These are phyloP conservation scores for Diploscapter pachys DNA, from an alignment of 1,140 invertebrate species.

Conservation along the genomic window DNA sequence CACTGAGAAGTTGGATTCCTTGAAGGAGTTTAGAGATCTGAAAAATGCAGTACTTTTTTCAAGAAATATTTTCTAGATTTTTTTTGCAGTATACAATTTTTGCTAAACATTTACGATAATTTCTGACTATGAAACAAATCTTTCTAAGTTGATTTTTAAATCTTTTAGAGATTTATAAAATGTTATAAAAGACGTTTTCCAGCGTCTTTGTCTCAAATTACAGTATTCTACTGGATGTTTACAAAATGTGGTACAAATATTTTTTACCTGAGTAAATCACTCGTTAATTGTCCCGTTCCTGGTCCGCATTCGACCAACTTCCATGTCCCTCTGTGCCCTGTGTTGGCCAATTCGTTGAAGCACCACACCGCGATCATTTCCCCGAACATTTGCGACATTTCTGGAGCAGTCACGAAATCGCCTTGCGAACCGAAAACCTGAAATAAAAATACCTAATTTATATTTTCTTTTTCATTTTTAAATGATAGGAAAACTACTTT, in stretches of 20 bases:
- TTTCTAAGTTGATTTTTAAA: too few relatives aligned
- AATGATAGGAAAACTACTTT: neutral
- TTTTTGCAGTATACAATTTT: too few relatives aligned
- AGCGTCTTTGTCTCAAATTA: too few relatives aligned
- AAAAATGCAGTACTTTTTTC: too few relatives aligned
- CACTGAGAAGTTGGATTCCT: conserved; percentile 36
- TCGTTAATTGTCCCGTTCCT: conserved; percentile 80
- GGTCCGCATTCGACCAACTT: conserved; percentile 90
- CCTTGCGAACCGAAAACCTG: conserved; percentile 76
- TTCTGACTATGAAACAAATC: too few relatives aligned
- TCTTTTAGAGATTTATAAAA: too few relatives aligned
- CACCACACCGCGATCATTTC: conserved; percentile 87
- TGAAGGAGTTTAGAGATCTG: neutral
- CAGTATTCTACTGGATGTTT: too few relatives aligned
- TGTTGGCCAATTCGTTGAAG: conserved; percentile 78
- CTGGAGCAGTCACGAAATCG: conserved; percentile 94
- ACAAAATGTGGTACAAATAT: too few relatives aligned
- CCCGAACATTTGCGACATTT: conserved; percentile 91
- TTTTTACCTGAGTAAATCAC: conserved; percentile 71
- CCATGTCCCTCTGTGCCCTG: conserved; percentile 67
- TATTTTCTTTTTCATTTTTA: conserved; percentile 66
- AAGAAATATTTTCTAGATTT: too few relatives aligned
- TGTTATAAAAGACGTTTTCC: too few relatives aligned
- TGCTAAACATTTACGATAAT: too few relatives aligned
- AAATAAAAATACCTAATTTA: neutral